Conservation (phyloP, 2,797 vertebrate genomes). For the Falco naumanni region DNA sequence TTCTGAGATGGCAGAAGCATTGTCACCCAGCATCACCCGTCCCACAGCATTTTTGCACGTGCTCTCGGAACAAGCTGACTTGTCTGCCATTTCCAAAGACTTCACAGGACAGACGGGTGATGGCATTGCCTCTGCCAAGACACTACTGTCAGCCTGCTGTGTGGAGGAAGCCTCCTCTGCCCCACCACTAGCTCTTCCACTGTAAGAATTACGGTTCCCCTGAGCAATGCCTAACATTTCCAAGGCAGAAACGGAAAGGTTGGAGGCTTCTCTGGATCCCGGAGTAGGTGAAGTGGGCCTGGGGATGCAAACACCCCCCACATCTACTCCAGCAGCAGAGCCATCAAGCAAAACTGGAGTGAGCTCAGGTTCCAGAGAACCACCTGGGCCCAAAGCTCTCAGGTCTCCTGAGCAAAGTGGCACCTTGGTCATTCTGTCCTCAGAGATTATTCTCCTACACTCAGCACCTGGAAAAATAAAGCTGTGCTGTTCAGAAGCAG, state of each 20-base stretch:
- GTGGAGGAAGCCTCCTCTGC: neutral
- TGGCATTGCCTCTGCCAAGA: neutral
- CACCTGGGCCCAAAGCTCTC: neutral
- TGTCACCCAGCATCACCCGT: neutral
- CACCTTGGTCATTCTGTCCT: neutral
- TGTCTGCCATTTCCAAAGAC: neutral
- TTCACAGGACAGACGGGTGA: neutral
- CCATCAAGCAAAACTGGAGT: neutral
- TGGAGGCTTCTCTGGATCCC: neutral
- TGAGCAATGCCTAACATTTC: neutral
- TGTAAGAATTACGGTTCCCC: neutral
- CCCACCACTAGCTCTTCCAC: neutral
- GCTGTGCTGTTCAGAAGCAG: neutral
- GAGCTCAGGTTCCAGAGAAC: conserved; percentile 33
- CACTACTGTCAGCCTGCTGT: neutral
- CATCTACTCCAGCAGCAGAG: neutral
- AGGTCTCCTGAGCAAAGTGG: neutral
- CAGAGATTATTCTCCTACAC: neutral
- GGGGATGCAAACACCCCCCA: neutral
- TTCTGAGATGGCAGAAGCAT: neutral
- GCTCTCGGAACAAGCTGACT: neutral
- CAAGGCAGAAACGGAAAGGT: neutral
- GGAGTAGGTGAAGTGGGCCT: neutral
- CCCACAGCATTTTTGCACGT: neutral
- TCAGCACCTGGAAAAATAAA: neutral